Evolutionary conservation across 2,113 vertebrate genomes (phyloP).

Genomic region (Lanius ludovicianus): DNA sequence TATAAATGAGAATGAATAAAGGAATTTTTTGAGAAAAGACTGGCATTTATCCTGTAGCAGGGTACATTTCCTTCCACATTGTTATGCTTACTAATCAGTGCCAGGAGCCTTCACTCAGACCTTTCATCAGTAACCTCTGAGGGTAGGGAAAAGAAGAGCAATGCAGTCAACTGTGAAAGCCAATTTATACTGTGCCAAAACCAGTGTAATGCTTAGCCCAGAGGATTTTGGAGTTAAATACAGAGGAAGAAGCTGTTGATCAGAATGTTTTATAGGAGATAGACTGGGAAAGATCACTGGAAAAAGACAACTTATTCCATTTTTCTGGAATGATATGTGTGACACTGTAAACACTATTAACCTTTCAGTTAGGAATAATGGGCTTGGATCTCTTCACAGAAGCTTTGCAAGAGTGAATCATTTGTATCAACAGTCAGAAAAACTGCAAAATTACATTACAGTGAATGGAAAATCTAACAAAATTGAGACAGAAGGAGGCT

Average conservation of each 20-base stretch:
- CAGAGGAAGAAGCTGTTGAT: constrained; percentile 34
- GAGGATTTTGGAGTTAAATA: constrained; percentile 43
- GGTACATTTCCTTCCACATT: neutral
- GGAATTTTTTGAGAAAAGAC: neutral
- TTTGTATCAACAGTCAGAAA: neutral
- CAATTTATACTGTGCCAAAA: constrained; percentile 65
- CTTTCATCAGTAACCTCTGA: constrained; percentile 18
- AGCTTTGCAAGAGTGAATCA: neutral
- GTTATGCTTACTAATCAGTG: neutral
- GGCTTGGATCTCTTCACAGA: neutral
- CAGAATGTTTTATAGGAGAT: neutral
- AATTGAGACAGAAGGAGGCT: neutral
- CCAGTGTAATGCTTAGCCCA: neutral
- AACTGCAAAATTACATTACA: neutral
- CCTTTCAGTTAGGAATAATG: neutral
- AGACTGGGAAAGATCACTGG: neutral
- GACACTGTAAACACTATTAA: neutral
- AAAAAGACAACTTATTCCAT: neutral
- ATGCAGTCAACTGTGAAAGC: constrained; percentile 31
- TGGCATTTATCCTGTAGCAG: neutral
- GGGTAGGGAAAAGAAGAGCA: constrained; percentile 20
- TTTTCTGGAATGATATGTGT: neutral
- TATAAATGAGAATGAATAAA: neutral
- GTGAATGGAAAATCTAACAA: neutral
- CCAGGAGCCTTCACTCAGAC: constrained; percentile 13